A percentile compares a stretch with the other conserved stretches of the same genome.
These are phyloP conservation scores for Seriola dumerili DNA, from an alignment of 2,113 vertebrate species.

Conservation along the genomic window DNA sequence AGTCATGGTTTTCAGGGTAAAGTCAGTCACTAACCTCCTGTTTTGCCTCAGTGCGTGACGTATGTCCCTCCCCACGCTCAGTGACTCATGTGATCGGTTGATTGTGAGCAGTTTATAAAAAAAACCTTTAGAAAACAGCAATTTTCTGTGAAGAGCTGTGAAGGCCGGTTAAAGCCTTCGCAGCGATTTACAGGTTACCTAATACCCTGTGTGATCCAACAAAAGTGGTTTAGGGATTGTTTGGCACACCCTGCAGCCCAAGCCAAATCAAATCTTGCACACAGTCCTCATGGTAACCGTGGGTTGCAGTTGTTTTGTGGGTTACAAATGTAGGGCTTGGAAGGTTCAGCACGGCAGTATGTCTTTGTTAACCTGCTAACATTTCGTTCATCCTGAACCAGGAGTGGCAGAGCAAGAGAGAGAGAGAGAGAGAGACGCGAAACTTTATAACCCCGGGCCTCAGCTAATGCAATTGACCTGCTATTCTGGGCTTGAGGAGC, in stretches of 20 bases:
- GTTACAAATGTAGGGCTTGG: not conserved
- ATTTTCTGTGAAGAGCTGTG: constrained; percentile 58
- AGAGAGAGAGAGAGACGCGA: constrained; percentile 49
- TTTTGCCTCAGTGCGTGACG: constrained; percentile 48
- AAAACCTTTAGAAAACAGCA: constrained; percentile 53
- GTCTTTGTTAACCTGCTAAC: constrained; percentile 57
- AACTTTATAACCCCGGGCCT: constrained; percentile 80
- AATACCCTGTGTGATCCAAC: constrained; percentile 68
- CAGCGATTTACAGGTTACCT: constrained; percentile 74
- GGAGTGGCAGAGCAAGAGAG: constrained; percentile 21
- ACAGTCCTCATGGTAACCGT: not conserved
- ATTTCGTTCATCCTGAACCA: constrained; percentile 46
- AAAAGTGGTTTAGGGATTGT: constrained; percentile 59
- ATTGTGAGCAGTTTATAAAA: constrained; percentile 56
- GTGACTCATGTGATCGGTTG: constrained; percentile 47
- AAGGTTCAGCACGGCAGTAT: constrained; percentile 10
- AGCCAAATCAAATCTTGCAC: constrained; percentile 49
- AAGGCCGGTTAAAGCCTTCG: constrained; percentile 47
- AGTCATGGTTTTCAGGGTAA: constrained; percentile 19
- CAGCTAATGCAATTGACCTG: constrained; percentile 80
- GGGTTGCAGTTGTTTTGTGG: constrained; percentile 2
- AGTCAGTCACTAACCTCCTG: constrained; percentile 27
- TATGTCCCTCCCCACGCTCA: constrained; percentile 32
- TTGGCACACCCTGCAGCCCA: constrained; percentile 23
- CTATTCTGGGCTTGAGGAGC: constrained; percentile 80